Conservation (phyloP, 30 jellyfish, hydroid and myxozoan species). For the Aurelia sp. region DNA sequence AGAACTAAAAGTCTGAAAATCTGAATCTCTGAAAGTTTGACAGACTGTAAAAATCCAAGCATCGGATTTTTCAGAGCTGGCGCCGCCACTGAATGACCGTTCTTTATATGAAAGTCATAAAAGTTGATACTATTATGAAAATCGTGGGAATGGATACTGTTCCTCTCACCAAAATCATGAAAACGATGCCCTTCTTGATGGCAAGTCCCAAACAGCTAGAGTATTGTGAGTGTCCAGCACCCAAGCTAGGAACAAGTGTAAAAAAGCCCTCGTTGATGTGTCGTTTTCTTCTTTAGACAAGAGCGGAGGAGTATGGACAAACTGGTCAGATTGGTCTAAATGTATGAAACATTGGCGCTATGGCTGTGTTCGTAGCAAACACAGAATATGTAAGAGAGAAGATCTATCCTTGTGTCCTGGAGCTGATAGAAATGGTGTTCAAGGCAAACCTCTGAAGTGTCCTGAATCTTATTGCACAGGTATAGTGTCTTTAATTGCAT, state of each 20-base stretch:
- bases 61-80: too few species aligned
- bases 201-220: too few species aligned
- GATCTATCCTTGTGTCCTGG: conserved; percentile 35
- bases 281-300: conserved; percentile 24
- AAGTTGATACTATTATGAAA: too few species aligned
- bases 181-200: too few species aligned
- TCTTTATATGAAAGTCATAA: too few species aligned
- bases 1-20: too few species aligned
- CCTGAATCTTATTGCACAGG: conserved; percentile 22
- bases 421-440: conserved; percentile 58
- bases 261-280: not conserved
- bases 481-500: not conserved
- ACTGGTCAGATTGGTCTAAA: conserved; percentile 64
- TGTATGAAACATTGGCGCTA: conserved; percentile 8
- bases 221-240: too few species aligned
- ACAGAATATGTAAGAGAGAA: conserved; percentile 49
- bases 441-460: conserved; percentile 38
- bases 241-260: not conserved
- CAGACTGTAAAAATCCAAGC: too few species aligned
- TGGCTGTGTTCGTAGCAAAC: conserved; percentile 64
- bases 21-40: too few species aligned
- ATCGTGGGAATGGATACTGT: too few species aligned
- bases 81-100: too few species aligned
- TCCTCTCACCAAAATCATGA: too few species aligned
- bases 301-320: conserved; percentile 39